Evolutionary conservation across 2,797 vertebrate genomes (phyloP), one percentile per base, ranked within the genome.

Genomic region (Poeciliopsis paucimaculata): DNA sequence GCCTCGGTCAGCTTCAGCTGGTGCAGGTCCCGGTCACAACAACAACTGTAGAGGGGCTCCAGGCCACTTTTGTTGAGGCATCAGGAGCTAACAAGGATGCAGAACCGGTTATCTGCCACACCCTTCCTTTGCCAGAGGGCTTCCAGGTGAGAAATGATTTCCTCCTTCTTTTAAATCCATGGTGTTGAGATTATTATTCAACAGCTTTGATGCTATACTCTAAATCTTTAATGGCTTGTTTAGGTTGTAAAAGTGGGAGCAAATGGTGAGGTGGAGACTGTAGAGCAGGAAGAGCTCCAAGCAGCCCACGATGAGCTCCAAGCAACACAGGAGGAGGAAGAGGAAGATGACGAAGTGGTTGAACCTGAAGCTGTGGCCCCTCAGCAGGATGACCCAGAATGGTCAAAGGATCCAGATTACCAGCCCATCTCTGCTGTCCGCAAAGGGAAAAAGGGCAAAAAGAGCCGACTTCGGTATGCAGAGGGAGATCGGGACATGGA

Each of bases 371-470:
- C 87, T 0, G 26, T 79, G 26, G 72, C 81, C 4, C 72, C 88
- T 16, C 85, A 73, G 7, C 96, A 97, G 73, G 97, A 99, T 79
- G 97, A 98, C 85, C 95, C 96, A 16, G 94, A 95, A 49, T 99
- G 98, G 98, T 94, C 97, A 80, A 99, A 99, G 90, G 98, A 99
- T 94, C 98, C 98, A 81, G 98, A 99, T 91, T 99, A 99, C 91
- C 97, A 98, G 75, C 98, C 98, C 43, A 96, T 98, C 81, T 23
- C 77, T 1, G 2, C 76, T 18, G 41, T 97, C 88, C 98, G 97
- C 90, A 98, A 97, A 95, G 94, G 92, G 77, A 99, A 99, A 95
- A 99, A 99, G 92, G 96, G 95, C 86, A 99, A 99, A 94, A 99
- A 99, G 92, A 99, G 98, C 93, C 97, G 98, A 76, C 95, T 99